Percentiles rank a stretch among this genome's conserved stretches.
These are phyloP conservation scores for Ophioninae sp. DNA, from an alignment of 2,888 invertebrate genomes.

Conservation along the genomic window DNA sequence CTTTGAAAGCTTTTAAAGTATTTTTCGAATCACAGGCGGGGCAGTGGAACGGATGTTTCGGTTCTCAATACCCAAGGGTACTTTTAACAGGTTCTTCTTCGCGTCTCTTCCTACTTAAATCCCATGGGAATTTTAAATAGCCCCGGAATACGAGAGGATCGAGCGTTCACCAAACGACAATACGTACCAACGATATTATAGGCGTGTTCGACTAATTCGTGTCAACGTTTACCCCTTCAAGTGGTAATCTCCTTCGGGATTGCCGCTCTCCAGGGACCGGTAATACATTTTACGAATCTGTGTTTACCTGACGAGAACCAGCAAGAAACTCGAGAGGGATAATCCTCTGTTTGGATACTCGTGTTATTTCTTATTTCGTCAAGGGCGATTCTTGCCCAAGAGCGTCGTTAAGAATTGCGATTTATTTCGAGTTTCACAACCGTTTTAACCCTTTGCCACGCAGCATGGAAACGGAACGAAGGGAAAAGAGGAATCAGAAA, in stretches of 20 bases:
- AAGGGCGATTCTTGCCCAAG: constrained; percentile 58
- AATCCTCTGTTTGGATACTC: constrained; percentile 68
- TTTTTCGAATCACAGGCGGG: not conserved
- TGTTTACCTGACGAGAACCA: constrained; percentile 46
- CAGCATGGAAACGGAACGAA: not conserved
- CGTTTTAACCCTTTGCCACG: constrained; percentile 46
- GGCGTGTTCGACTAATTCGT: constrained; percentile 63
- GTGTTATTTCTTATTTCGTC: constrained; percentile 39
- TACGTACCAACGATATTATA: constrained; percentile 37
- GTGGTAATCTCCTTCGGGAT: constrained; percentile 56
- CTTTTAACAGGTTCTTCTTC: constrained; percentile 43
- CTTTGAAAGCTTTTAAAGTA: not conserved
- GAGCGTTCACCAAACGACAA: constrained; percentile 18
- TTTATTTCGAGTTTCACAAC: not conserved
- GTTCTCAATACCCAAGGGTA: constrained; percentile 41
- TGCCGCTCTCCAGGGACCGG: constrained; percentile 47
- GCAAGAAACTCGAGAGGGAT: constrained; percentile 60
- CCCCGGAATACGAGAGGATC: constrained; percentile 47
- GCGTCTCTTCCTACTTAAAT: constrained; percentile 50
- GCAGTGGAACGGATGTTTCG: constrained; percentile 37
- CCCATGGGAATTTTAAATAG: constrained; percentile 59
- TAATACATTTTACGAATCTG: constrained; percentile 54
- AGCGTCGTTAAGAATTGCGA: constrained; percentile 58
- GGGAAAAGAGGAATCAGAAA: constrained; percentile 12
- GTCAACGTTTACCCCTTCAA: constrained; percentile 67